These are phyloP conservation scores for Crocidura indochinensis DNA, from an alignment of 2,797 vertebrate genomes.

Conservation along the genomic window DNA sequence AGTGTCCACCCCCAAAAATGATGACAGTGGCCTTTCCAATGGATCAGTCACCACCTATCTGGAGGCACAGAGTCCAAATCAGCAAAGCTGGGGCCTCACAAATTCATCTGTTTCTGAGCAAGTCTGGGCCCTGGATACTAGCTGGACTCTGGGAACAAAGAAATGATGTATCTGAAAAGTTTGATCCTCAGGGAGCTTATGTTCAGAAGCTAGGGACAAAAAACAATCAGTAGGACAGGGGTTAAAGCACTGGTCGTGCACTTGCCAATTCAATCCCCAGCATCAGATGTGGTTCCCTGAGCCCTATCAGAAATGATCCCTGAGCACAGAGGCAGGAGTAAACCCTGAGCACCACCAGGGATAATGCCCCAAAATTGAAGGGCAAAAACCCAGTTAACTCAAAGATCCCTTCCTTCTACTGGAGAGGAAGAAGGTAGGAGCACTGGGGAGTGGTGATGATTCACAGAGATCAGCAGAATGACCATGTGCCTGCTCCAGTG, in stretches of 20 bases:
- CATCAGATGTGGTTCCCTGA: too few species aligned
- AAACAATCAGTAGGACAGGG: neutral
- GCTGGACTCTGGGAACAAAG: slow-evolving; percentile 2
- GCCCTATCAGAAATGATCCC: too few species aligned
- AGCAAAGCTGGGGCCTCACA: neutral
- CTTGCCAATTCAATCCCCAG: too few species aligned
- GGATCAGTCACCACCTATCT: neutral
- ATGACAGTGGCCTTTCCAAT: neutral
- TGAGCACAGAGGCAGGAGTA: too few species aligned
- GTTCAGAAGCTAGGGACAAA: neutral
- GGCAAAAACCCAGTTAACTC: too few species aligned
- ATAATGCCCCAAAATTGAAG: too few species aligned
- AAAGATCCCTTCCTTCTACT: too few species aligned
- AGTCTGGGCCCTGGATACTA: neutral
- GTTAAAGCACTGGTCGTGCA: too few species aligned
- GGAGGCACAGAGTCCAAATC: neutral
- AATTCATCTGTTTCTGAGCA: neutral
- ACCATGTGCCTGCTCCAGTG: too few species aligned
- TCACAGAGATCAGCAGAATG: neutral
- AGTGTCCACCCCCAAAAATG: neutral
- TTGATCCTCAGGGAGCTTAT: neutral
- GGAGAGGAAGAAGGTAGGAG: too few species aligned
- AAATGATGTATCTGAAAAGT: neutral
- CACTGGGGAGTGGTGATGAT: neutral
- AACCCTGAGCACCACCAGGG: too few species aligned